phyloP scores from a whole-genome alignment of 1,140 invertebrate species.

The Pseudomyrmex sp. region DNA sequence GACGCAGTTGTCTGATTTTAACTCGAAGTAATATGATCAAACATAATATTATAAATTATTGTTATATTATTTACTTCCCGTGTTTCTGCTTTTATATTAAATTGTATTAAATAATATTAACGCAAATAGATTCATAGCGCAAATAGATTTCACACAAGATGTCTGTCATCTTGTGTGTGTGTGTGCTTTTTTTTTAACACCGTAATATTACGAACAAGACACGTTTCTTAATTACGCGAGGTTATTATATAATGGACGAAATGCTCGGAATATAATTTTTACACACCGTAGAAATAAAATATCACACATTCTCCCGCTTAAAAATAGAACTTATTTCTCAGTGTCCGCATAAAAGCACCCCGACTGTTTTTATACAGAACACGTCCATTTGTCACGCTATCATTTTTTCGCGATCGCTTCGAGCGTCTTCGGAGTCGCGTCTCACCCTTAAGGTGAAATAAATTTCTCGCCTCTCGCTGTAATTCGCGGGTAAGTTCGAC shows the following conservation, averaged over 20 bases:
- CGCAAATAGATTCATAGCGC: no score
- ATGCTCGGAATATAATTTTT: not conserved
- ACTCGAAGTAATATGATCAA: slow-evolving; percentile 1
- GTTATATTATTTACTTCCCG: no score
- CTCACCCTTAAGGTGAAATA: slow-evolving; percentile 3
- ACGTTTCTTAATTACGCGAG: not conserved
- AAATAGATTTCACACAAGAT: no score
- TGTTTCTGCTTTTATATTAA: no score
- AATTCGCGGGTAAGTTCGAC: slow-evolving; percentile 23
- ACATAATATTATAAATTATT: no score
- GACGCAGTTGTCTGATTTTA: not conserved
- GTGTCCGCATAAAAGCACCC: not conserved
- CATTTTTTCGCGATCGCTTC: slow-evolving; percentile 17
- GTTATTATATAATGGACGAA: not conserved
- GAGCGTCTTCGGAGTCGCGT: not conserved
- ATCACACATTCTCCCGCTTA: not conserved
- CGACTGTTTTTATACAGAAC: slow-evolving; percentile 10
- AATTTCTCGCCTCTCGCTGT: slow-evolving; percentile 16
- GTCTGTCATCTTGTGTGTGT: no score
- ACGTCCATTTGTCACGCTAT: slow-evolving; percentile 20
- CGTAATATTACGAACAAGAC: no score
- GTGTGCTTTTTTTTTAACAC: no score
- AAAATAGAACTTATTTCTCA: slow-evolving; percentile 20
- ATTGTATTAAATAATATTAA: no score
- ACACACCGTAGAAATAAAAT: not conserved